phyloP scores from a whole-genome alignment of 2,797 vertebrate species.

The Taeniopygia guttata region DNA sequence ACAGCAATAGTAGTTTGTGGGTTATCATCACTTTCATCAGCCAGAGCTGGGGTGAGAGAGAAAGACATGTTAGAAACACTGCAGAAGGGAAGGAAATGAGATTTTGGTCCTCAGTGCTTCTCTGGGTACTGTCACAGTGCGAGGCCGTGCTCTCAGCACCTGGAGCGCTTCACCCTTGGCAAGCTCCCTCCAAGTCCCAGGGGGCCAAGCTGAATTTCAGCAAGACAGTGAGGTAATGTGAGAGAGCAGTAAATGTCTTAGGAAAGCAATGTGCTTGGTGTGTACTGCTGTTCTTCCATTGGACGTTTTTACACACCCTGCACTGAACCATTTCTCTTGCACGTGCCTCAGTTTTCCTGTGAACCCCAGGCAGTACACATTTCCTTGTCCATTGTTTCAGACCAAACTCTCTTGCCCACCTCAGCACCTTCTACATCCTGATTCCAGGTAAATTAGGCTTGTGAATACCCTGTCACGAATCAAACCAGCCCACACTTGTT shows the following conservation, averaged over 20 bases:
- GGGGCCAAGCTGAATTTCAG: background rate
- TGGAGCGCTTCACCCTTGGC: background rate
- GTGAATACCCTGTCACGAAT: background rate
- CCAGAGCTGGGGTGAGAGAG: background rate
- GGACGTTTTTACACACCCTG: background rate
- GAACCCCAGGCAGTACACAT: background rate
- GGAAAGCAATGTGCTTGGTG: background rate
- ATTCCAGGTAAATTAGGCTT: background rate
- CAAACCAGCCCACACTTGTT: background rate
- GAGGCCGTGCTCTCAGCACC: background rate
- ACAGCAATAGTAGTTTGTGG: background rate
- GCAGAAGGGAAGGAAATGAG: background rate
- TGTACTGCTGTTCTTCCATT: background rate
- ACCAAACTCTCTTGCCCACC: background rate
- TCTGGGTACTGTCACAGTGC: background rate
- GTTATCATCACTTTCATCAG: background rate
- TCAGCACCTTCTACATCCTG: fast-evolving
- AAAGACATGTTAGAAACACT: background rate
- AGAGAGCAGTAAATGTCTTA: background rate
- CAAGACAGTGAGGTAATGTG: background rate
- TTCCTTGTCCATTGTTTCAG: background rate
- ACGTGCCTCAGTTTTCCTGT: background rate
- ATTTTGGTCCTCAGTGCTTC: background rate
- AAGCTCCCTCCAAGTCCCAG: background rate
- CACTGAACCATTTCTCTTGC: background rate